Base-by-base conservation (phyloP, 2,113 vertebrate species). In the Calyptomena viridis region DNA sequence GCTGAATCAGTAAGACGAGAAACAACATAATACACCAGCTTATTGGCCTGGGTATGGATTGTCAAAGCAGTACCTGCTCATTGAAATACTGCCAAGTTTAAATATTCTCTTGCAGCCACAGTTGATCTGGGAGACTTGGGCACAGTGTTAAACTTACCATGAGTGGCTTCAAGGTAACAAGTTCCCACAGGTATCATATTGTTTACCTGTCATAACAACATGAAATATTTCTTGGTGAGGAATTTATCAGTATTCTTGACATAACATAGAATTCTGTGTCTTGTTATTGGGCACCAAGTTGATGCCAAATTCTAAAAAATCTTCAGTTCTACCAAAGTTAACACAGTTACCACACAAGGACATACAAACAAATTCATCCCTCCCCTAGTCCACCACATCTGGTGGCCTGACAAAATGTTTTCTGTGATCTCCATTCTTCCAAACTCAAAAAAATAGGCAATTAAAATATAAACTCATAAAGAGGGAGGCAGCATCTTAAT, bases 161-260 rank as follows among this genome's bases (percentile, higher is more conserved):
- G 84, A 10, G 30, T 31, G 15, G 4, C 23, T 31, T 72, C 8
- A 62, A 30, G 14, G 28, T 53, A 46, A 50, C 21, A 63, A 60
- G 6, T 55, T 55, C 25, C 4, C 5, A 2, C 4, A 35, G 23
- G 4, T 42, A 47, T n/a, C 28, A 5, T 18, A 23, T 7, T 44
- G 15, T 47, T 13, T 64, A 4, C 0, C 0, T 28, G 33, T 47
- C 42, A 31, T 22, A 56, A 24, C 23, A 68, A 30, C 0, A 0
- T 35, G 25, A 87, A 87, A 15, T n/a, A 2, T n/a, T 81, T 46
- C 27, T 68, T 59, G 49, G 11, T 66, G 44, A 81, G 30, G 5
- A 69, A 22, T 2, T 52, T 37, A 15, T 3, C n/a, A 17, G 13
- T 59, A 18, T 52, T 64, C 53, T 53, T 50, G 17, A 14, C 9